Evolutionary conservation across 2,797 vertebrate genomes (phyloP), one percentile per base, ranked within the genome.

Genomic region (Thunnus albacares): DNA sequence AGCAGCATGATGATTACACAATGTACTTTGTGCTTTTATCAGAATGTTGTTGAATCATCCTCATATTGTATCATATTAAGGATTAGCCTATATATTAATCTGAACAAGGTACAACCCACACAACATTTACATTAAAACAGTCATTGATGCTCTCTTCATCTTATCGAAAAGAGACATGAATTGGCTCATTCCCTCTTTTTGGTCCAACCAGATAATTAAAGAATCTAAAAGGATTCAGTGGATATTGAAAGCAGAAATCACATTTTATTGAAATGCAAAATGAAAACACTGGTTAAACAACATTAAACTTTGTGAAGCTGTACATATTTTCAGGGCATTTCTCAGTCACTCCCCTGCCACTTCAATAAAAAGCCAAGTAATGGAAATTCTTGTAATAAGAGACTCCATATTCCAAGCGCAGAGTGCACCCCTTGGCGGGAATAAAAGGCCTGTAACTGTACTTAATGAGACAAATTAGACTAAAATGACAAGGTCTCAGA

Each of bases 381-480:
- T 83, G 73, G 71, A 88, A 83, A 84, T 85, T 33, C 59, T 9
- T 79, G 85, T 87, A 86, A 84, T 86, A 77, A 78, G 61, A 77
- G 52, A 59, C 72, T 88, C 60, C 56, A 72, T 91, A 90, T 90
- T 83, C 73, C 12, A 45, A 78, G 72, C 80, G 68, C 60, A 72
- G 65, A 69, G 64, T 74, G 49, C 33, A 61, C 55, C 69, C 74
- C 61, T 87, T 66, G 80, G 79, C 5, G 4, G 26, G 60, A 75
- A 83, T 68, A 75, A 84, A 92, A 80, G 66, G 60, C 66, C 79
- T 80, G 71, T 60, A 72, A 81, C 70, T 84, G 79, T 74, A 71
- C 55, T 78, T 89, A 79, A 89, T 83, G 76, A 84, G 76, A 84
- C 79, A 85, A 89, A 92, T 90, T 90, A 92, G 77, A 78, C 67